Conservation (phyloP, 1,140 invertebrate genomes). For the Aphidius gifuensis region DNA sequence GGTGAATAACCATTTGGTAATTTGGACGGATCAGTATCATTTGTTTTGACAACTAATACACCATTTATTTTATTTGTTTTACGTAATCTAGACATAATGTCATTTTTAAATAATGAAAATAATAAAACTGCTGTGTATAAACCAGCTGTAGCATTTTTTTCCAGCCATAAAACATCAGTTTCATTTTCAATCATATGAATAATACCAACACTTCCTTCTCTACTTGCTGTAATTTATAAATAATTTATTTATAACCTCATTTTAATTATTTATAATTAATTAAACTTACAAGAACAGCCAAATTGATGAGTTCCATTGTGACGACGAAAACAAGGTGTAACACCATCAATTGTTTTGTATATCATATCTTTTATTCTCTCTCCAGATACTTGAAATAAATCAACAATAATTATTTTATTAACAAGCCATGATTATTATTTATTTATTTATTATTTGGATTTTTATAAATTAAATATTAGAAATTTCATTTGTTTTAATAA, state of each 20-base stretch:
- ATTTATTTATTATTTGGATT: too few relatives aligned
- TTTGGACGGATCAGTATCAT: slow-evolving; percentile 21
- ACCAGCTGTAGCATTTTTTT: slow-evolving; percentile 64
- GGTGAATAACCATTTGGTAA: slow-evolving; percentile 60
- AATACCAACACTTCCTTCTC: slow-evolving; percentile 78
- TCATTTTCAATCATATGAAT: slow-evolving; percentile 68
- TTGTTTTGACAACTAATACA: slow-evolving; percentile 56
- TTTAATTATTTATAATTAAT: not conserved
- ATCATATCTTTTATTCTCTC: slow-evolving; percentile 76
- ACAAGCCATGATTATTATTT: too few relatives aligned
- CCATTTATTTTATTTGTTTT: slow-evolving; percentile 61
- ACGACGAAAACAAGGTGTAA: slow-evolving; percentile 77
- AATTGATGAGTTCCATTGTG: slow-evolving; percentile 91
- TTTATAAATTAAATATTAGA: too few relatives aligned
- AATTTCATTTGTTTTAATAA: too few relatives aligned
- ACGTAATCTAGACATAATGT: slow-evolving; percentile 54
- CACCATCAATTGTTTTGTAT: slow-evolving; percentile 71
- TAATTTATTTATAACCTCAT: slow-evolving; percentile 8
- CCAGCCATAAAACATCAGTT: slow-evolving; percentile 70
- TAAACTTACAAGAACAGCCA: slow-evolving; percentile 81
- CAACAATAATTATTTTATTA: slow-evolving; percentile 12
- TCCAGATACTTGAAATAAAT: slow-evolving; percentile 33
- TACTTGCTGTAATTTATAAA: slow-evolving; percentile 53
- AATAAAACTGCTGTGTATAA: slow-evolving; percentile 70
- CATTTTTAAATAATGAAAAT: slow-evolving; percentile 61